A percentile compares a stretch with the other conserved stretches of the same genome.
Conservation (phyloP, 2,888 invertebrate species). For the Anticlea derivata region DNA sequence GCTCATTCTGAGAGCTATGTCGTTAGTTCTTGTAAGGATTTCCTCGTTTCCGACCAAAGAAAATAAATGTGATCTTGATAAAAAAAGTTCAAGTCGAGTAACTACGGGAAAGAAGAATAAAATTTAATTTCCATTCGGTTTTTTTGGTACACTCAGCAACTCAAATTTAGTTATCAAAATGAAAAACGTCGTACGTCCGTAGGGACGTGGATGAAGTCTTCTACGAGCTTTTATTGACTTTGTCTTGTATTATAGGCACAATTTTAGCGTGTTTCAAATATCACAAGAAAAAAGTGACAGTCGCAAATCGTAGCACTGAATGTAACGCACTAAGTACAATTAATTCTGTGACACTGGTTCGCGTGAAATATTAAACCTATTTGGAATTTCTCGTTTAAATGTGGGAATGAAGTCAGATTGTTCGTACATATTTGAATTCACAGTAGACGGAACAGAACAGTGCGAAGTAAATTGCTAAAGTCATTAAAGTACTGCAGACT, state of each 20-base stretch:
- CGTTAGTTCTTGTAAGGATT: too few species aligned
- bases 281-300: too few species aligned
- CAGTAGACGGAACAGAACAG: conserved; percentile 6
- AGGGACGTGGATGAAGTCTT: too few species aligned
- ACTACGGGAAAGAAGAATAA: conserved; percentile 32
- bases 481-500: conserved; percentile 16
- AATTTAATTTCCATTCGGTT: conserved; percentile 43
- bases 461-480: conserved; percentile 22
- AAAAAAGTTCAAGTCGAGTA: conserved; percentile 28
- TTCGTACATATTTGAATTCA: conserved; percentile 20
- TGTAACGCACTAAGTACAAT: neutral
- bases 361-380: conserved; percentile 22
- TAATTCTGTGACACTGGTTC: neutral
- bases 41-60: conserved; percentile 6
- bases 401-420: conserved; percentile 24
- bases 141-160: conserved; percentile 26
- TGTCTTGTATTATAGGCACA: too few species aligned
- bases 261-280: too few species aligned
- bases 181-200: too few species aligned
- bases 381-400: conserved; percentile 26
- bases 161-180: too few species aligned
- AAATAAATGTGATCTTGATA: conserved; percentile 25
- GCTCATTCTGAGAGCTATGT: too few species aligned
- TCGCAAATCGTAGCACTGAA: neutral
- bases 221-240: too few species aligned